These are phyloP conservation scores for Glossophaga mutica DNA, from an alignment of 2,797 vertebrate species.

Conservation along the genomic window DNA sequence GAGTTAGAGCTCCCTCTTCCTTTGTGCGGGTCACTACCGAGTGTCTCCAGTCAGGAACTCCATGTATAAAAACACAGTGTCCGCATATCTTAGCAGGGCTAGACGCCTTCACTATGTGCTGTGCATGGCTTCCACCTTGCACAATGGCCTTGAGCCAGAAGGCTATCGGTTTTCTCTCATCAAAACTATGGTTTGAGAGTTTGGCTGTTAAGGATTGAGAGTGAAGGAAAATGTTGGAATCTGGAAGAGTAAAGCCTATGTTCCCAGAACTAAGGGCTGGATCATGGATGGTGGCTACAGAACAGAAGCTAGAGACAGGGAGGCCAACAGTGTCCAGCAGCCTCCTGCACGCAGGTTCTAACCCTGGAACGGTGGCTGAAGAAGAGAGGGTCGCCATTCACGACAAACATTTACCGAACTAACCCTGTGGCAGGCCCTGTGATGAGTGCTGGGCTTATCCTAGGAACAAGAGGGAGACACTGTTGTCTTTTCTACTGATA, in stretches of 20 bases:
- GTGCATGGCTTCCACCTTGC: background rate
- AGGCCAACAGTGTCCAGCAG: rapidly evolving
- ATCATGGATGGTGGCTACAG: background rate
- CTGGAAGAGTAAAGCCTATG: background rate
- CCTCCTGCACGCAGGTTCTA: background rate
- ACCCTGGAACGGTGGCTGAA: background rate
- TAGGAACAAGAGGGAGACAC: background rate
- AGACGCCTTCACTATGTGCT: background rate
- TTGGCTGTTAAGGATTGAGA: background rate
- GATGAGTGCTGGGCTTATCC: background rate
- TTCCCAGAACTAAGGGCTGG: background rate
- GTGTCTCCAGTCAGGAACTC: background rate
- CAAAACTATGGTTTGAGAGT: background rate
- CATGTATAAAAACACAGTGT: background rate
- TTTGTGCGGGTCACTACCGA: background rate
- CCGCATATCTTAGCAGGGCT: background rate
- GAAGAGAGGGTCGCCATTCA: background rate
- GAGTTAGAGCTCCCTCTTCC: background rate
- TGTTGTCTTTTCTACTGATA: background rate
- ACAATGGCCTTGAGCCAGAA: background rate
- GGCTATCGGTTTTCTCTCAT: background rate
- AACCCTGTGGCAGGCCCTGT: background rate
- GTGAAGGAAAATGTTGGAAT: background rate
- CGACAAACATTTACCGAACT: background rate
- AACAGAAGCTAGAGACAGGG: background rate